A percentile compares a stretch with the other conserved stretches of the same genome.
Evolutionary conservation across 2,888 invertebrate genomes (phyloP).

Genomic region (Phyllotreta cruciferae): DNA sequence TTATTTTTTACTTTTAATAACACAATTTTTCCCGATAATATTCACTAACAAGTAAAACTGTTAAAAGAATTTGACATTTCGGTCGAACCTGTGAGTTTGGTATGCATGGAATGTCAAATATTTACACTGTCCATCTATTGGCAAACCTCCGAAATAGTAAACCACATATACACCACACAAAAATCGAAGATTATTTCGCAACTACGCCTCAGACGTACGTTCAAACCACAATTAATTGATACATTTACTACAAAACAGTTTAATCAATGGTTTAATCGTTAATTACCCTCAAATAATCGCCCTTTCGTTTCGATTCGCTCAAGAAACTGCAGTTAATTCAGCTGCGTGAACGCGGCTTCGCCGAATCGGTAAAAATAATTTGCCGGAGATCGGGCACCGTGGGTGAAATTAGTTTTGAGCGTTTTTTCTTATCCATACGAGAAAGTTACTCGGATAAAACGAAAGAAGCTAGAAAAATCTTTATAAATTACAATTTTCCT

Average conservation of each 20-base stretch:
- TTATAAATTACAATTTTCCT: background rate
- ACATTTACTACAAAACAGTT: too few species aligned
- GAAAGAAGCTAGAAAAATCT: background rate
- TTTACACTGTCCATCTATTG: constrained; percentile 70
- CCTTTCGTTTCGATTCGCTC: background rate
- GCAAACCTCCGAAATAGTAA: constrained; percentile 61
- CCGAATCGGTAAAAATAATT: constrained; percentile 48
- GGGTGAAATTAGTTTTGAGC: constrained; percentile 49
- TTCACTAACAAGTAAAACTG: constrained; percentile 59
- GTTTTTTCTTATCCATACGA: constrained; percentile 16
- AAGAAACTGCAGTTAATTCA: constrained; percentile 10
- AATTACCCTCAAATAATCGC: background rate
- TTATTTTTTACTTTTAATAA: constrained; percentile 28
- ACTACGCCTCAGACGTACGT: too few species aligned
- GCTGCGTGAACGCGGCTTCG: constrained; percentile 41
- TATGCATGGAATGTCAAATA: constrained; percentile 73
- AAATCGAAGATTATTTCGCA: background rate
- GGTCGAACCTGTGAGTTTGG: constrained; percentile 73
- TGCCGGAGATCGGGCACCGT: constrained; percentile 48
- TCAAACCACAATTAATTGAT: too few species aligned
- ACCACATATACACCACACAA: constrained; percentile 32
- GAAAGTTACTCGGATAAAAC: constrained; percentile 19
- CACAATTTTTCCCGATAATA: constrained; percentile 52
- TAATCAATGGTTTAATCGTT: too few species aligned
- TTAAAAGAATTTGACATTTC: constrained; percentile 72